Base-by-base conservation (phyloP, 1,140 invertebrate species). In the Pogonomyrmex californicus region DNA sequence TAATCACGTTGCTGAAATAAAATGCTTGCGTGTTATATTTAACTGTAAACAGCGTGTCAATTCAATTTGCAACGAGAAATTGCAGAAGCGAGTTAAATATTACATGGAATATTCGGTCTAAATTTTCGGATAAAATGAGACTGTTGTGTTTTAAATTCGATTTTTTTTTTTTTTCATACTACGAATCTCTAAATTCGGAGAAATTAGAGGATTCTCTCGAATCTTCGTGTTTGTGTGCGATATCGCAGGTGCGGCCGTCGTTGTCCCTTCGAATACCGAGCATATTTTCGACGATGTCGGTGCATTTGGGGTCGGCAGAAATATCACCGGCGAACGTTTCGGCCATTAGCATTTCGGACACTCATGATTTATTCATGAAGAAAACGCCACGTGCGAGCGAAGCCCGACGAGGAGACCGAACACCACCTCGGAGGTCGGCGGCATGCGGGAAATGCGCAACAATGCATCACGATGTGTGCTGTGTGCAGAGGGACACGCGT, bases 311-410 rank as follows among this genome's bases (percentile, higher is more conserved):
- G 76, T 86, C 49, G 85, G 85, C 38, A 65, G 88, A 85, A 87
- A 89, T 82, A 87, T 23, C 70, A 70, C 41, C 73, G 63, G 76
- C 82, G 86, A 51, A 82, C 86, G 86, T 91, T 91, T 90, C 86
- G 65, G 70, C 89, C 86, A 88, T 91, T 91, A 91, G 88, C 90
- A 90, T 91, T 91, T 91, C 87, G 90, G 83, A 75, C 75, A 54
- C 68, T 90, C 86, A 87, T 91, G 90, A 91, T 90, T 91, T 91
- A 91, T 91, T 91, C 90, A 91, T 90, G 87, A 87, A 88, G 90
- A 87, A 90, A 82, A 62, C 58, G 36, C 62, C 79, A 86, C 65
- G 66, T 75, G 76, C 63, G 44, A 63, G 56, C 17, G 62, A n/a
- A 47, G 83, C 54, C 44, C 36, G 51, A 75, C 14, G 54, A 58